phyloP scores from a whole-genome alignment of 2,888 invertebrate species.

The Acronicta alni region DNA sequence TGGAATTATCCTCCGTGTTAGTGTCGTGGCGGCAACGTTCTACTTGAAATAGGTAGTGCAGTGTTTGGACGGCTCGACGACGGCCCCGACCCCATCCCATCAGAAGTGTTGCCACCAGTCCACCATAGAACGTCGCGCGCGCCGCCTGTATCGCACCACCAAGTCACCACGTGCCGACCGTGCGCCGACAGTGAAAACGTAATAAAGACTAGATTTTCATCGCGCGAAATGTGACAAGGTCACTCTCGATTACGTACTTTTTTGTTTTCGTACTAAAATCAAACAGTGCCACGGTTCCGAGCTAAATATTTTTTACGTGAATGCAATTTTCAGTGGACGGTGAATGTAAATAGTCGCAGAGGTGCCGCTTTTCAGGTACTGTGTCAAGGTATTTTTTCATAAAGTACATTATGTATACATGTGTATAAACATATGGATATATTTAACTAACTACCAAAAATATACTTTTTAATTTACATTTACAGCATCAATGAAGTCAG shows the following conservation, averaged over 20 bases:
- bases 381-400: conserved; percentile 57
- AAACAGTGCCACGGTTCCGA: conserved; percentile 32
- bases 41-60: conserved; percentile 71
- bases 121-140: conserved; percentile 81
- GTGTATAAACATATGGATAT: too few species aligned
- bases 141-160: conserved; percentile 64
- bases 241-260: conserved; percentile 23
- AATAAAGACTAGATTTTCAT: conserved; percentile 39
- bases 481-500: background rate
- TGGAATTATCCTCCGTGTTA: conserved; percentile 48
- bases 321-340: conserved; percentile 48
- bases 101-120: conserved; percentile 71
- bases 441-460: too few species aligned
- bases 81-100: conserved; percentile 79
- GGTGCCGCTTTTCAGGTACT: conserved; percentile 57
- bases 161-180: conserved; percentile 39
- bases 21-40: conserved; percentile 57
- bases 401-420: conserved; percentile 1
- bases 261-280: conserved; percentile 35
- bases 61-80: conserved; percentile 70
- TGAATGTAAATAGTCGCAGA: conserved; percentile 51
- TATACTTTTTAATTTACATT: conserved; percentile 1
- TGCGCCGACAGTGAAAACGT: conserved; percentile 42
- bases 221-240: conserved; percentile 41
- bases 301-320: conserved; percentile 34